Evolutionary conservation across 2,888 invertebrate species (phyloP).

Genomic region (Chydorus sphaericus): DNA sequence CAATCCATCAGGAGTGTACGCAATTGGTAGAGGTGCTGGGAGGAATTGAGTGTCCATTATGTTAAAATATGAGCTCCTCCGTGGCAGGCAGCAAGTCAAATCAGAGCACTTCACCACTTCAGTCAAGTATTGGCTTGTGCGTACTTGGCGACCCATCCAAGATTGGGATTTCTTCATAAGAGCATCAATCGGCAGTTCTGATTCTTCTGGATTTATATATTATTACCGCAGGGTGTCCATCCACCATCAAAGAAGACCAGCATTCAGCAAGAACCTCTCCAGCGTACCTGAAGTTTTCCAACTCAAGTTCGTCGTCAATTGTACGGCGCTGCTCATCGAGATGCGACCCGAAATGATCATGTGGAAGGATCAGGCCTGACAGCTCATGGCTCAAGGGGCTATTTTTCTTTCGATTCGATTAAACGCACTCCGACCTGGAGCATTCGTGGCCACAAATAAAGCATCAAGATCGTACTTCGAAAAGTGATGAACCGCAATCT

Average conservation of each 20-base stretch:
- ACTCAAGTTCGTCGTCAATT: slow-evolving; percentile 24
- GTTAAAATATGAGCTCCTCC: background rate
- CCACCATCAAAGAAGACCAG: slow-evolving; percentile 23
- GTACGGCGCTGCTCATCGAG: slow-evolving; percentile 19
- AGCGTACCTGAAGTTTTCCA: slow-evolving; percentile 25
- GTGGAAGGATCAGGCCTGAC: slow-evolving; percentile 23
- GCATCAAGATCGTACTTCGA: slow-evolving; percentile 15
- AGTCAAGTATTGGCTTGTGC: background rate
- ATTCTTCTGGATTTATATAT: background rate
- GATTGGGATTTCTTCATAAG: background rate
- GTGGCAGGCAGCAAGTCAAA: background rate
- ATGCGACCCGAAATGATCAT: slow-evolving; percentile 21
- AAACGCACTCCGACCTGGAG: slow-evolving; percentile 26
- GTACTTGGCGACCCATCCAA: background rate
- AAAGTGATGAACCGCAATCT: slow-evolving; percentile 19
- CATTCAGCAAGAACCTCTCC: slow-evolving; percentile 25
- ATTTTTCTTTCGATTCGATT: slow-evolving; percentile 27
- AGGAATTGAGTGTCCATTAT: background rate
- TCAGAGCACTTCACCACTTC: background rate
- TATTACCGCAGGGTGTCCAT: slow-evolving; percentile 1
- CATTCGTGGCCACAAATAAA: slow-evolving; percentile 22
- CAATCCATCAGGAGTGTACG: background rate
- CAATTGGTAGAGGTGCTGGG: background rate
- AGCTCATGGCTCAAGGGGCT: slow-evolving; percentile 27
- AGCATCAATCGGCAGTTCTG: background rate